Conservation (phyloP, 2,113 vertebrate species). For the Microcebus jonahi region DNA sequence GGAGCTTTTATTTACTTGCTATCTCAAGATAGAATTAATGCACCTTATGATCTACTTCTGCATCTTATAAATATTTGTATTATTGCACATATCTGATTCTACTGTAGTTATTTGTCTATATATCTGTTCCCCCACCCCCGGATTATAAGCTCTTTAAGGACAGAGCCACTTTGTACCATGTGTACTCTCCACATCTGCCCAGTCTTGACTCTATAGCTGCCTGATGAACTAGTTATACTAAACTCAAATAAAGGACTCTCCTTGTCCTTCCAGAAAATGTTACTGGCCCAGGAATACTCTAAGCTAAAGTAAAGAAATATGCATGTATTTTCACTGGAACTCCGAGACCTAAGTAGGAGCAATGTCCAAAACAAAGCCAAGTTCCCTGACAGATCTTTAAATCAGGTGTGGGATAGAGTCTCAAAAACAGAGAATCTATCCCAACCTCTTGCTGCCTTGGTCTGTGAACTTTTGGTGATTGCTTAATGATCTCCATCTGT, state of each 20-base stretch:
- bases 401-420: not conserved
- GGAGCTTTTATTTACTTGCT: not conserved
- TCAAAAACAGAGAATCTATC: not conserved
- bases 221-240: not conserved
- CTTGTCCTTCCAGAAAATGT: not conserved
- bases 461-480: conserved; percentile 7
- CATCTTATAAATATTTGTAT: not conserved
- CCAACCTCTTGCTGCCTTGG: not conserved
- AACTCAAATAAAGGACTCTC: not conserved
- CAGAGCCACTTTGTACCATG: not conserved
- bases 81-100: not conserved
- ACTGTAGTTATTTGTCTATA: not conserved
- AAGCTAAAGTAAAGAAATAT: not conserved
- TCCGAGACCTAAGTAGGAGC: not conserved
- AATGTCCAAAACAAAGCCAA: conserved; percentile 37
- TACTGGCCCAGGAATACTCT: not conserved
- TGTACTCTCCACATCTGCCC: not conserved
- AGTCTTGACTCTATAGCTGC: not conserved
- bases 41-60: not conserved
- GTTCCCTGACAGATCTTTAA: conserved; percentile 47
- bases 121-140: not conserved
- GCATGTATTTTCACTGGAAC: conserved; percentile 37
- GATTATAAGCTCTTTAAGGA: not conserved
- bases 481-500: conserved; percentile 54
- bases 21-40: not conserved